A percentile compares a stretch with the other conserved stretches of the same genome.
Conservation (phyloP, 2,888 invertebrate genomes). For the Chymomyza procnemis region DNA sequence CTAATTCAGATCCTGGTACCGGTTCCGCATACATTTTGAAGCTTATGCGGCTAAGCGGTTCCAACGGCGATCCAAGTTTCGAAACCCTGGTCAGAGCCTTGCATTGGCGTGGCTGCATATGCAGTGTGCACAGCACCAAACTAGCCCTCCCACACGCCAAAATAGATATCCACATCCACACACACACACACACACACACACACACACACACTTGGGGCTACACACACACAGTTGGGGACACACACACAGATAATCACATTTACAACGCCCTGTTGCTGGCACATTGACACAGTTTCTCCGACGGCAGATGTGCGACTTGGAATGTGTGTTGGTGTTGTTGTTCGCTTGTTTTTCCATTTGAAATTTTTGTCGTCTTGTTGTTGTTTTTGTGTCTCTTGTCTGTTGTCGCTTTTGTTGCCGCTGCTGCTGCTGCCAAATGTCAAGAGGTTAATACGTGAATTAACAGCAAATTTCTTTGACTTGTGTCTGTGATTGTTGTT, state of each 20-base stretch:
- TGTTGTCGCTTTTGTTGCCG: constrained; percentile 31
- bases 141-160: constrained; percentile 64
- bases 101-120: constrained; percentile 8
- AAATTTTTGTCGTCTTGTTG: constrained; percentile 66
- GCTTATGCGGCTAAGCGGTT: not conserved
- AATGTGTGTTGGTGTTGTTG: constrained; percentile 13
- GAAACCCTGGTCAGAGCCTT: not conserved
- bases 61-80: not conserved
- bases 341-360: constrained; percentile 34
- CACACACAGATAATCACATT: constrained; percentile 5
- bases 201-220: constrained; percentile 32
- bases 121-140: constrained; percentile 38
- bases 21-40: not conserved
- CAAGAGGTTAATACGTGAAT: constrained; percentile 77
- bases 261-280: constrained; percentile 58
- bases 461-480: constrained; percentile 75
- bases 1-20: not conserved
- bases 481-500: constrained; percentile 51
- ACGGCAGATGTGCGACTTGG: constrained; percentile 57
- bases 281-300: constrained; percentile 60
- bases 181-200: constrained; percentile 20
- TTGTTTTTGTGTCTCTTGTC: constrained; percentile 32
- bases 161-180: constrained; percentile 21
- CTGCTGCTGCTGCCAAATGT: constrained; percentile 70
- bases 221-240: constrained; percentile 4